A percentile compares a stretch with the other conserved stretches of the same genome.
Conservation (phyloP, 2,797 vertebrate species). For the Halcyon badia region DNA sequence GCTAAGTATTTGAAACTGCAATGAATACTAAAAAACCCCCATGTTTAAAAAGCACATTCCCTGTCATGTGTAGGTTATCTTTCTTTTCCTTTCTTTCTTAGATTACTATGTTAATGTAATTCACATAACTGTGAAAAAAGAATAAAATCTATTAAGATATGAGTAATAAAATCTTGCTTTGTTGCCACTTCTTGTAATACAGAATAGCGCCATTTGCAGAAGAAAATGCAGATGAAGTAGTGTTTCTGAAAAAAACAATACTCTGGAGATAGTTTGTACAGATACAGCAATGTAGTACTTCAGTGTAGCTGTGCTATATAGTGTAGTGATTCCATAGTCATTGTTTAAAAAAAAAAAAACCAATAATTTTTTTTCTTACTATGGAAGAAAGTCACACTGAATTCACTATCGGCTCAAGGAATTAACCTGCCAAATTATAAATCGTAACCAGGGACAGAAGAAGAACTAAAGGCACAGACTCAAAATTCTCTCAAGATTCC, state of each 20-base stretch:
- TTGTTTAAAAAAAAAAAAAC: not conserved
- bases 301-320: not conserved
- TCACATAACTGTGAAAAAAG: not conserved
- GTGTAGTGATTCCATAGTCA: not conserved
- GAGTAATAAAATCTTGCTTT: constrained; percentile 8
- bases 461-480: not conserved
- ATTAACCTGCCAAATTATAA: constrained; percentile 13
- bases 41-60: not conserved
- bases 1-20: not conserved
- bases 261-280: not conserved
- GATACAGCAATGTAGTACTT: not conserved
- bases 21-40: not conserved
- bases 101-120: not conserved
- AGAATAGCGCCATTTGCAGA: not conserved
- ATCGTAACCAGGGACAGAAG: not conserved
- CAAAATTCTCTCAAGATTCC: constrained; percentile 45
- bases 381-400: not conserved
- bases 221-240: not conserved
- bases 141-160: not conserved
- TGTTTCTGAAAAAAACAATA: not conserved
- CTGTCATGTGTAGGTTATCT: not conserved
- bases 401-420: constrained; percentile 20
- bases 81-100: not conserved
- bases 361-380: not conserved
- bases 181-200: not conserved